Conservation (phyloP, 2,888 invertebrate genomes). For the Orchesellides sinensis region DNA sequence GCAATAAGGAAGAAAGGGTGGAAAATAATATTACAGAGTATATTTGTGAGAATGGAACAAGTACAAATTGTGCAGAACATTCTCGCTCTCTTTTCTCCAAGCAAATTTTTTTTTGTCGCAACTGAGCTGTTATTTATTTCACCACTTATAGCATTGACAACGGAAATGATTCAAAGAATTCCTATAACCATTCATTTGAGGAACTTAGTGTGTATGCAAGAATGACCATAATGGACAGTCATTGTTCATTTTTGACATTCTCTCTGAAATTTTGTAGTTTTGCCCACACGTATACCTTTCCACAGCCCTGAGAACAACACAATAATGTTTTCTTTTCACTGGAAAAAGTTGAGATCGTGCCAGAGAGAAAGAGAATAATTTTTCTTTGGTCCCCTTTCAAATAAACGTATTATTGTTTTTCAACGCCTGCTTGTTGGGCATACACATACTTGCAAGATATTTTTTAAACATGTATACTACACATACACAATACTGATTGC, state of each 20-base stretch:
- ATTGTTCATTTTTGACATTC: conserved; percentile 75
- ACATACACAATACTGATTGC: too few species aligned
- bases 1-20: too few species aligned
- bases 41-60: too few species aligned
- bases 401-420: conserved; percentile 12
- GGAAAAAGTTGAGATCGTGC: conserved; percentile 74
- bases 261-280: conserved; percentile 74
- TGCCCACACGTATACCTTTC: conserved; percentile 55
- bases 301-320: conserved; percentile 15
- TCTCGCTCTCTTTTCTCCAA: not conserved
- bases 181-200: conserved; percentile 69
- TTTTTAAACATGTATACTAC: too few species aligned
- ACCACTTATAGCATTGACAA: conserved; percentile 73
- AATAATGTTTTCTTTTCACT: conserved; percentile 34
- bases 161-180: conserved; percentile 74
- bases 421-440: not conserved
- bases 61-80: too few species aligned
- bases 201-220: conserved; percentile 74
- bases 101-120: conserved; percentile 53
- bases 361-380: conserved; percentile 72
- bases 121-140: conserved; percentile 75
- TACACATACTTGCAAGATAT: too few species aligned
- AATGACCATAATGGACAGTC: conserved; percentile 75
- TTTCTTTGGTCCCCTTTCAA: conserved; percentile 22
- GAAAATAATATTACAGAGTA: too few species aligned